Conservation (phyloP, 2,888 invertebrate genomes). For the Spodoptera exigua region DNA sequence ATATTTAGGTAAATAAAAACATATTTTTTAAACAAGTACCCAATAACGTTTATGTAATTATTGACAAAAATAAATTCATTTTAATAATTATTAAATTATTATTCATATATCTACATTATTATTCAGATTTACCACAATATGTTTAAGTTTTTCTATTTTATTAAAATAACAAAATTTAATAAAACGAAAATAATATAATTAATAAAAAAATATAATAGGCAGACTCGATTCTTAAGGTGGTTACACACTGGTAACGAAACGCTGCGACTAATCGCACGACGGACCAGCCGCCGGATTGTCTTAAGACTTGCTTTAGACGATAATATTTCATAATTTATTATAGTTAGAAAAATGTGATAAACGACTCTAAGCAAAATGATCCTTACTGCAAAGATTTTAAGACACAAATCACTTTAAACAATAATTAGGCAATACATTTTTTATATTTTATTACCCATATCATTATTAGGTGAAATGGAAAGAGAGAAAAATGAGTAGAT, state of each 20-base stretch:
- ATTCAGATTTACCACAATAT: slow-evolving; percentile 32
- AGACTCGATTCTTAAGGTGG: slow-evolving; percentile 61
- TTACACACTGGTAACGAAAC: slow-evolving; percentile 64
- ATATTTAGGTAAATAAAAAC: slow-evolving; percentile 3
- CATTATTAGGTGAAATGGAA: too few species aligned
- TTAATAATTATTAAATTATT: slow-evolving; percentile 19
- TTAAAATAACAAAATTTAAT: slow-evolving; percentile 52
- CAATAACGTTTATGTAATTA: not conserved
- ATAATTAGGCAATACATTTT: too few species aligned
- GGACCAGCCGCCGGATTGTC: slow-evolving; percentile 60
- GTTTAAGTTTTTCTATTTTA: slow-evolving; percentile 22
- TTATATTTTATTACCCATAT: too few species aligned
- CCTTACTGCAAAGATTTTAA: too few species aligned
- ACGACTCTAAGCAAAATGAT: too few species aligned
- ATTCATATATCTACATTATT: slow-evolving; percentile 49
- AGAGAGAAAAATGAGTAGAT: too few species aligned
- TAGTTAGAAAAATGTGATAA: too few species aligned
- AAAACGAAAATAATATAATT: slow-evolving; percentile 56
- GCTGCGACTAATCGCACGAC: slow-evolving; percentile 60
- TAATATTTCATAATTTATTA: not conserved
- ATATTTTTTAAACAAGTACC: not conserved
- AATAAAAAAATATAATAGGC: slow-evolving; percentile 67
- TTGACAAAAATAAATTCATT: not conserved
- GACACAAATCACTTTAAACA: too few species aligned
- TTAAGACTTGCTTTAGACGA: slow-evolving; percentile 42